Base-by-base conservation (phyloP, 1,140 invertebrate genomes). In the Lanistes nyassanus region DNA sequence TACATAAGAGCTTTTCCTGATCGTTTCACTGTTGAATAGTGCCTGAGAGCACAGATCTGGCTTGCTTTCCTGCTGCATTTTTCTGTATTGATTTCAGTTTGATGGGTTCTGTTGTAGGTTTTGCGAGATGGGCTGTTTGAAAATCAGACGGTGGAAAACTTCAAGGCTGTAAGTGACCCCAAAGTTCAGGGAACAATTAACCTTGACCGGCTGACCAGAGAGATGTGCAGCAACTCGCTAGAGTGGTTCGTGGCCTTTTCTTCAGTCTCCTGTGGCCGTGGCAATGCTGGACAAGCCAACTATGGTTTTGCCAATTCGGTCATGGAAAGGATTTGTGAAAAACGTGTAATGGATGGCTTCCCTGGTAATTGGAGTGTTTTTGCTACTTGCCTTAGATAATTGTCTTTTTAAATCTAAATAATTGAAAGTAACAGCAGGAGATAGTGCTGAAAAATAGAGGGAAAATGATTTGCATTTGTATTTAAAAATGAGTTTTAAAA, bases 241-340 rank as follows among this genome's bases (percentile, higher is more conserved):
- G 95, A 97, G 80, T 95, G 96, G 89, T 99, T 98, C 86, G 90
- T 91, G 13, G 94, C 93, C 21, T 99, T 99, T 90, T 99, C 97
- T 21, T 97, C 96, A 31, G 93, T 99, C 29, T 95, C 95, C 23
- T 97, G 96, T 89, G 97, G 97, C 13, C 93, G 96, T 72, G 98
- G 98, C 74, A 99, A 99, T 89, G 92, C 93, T 74, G 97, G 97
- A 2, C 97, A 99, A 90, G 92, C 93, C 31, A 99, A 99, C 90
- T 99, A 99, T 86, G 97, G 97, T 70, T 92, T 95, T 79, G 96
- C 97, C 36, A 99, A 99, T 89, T 98, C 96, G 0, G 94, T 94
- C 7, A 99, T 98, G 96, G 98, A 99, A 89, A 92, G 97, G 70
- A 94, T 99, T 55, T 94, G 94, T 82, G 97, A 99, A 90, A 91